Conservation (phyloP, 2,888 invertebrate genomes). For the Polydrusus pterygomalis region DNA sequence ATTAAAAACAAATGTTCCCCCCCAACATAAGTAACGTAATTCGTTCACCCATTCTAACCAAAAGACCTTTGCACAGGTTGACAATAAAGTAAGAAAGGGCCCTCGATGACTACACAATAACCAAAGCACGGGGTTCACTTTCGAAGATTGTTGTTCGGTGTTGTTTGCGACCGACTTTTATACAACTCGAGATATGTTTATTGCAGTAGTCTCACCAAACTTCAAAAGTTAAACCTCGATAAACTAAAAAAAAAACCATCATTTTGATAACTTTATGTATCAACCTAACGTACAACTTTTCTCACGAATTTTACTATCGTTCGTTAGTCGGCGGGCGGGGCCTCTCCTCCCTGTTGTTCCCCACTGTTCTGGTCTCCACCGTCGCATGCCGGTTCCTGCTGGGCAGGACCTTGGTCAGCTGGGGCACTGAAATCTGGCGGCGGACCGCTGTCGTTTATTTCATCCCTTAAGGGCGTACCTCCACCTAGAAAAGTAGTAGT, state of each 20-base stretch:
- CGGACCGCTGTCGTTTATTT: constrained; percentile 47
- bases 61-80: too few species aligned
- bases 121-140: neutral
- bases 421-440: neutral
- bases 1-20: too few species aligned
- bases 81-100: neutral
- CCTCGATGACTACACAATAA: neutral
- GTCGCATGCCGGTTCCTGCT: neutral
- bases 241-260: constrained; percentile 20
- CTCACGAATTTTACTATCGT: neutral
- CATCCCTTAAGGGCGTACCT: constrained; percentile 58
- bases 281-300: constrained; percentile 1
- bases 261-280: constrained; percentile 19
- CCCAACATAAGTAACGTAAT: too few species aligned
- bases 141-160: neutral
- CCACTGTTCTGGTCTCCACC: neutral
- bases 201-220: neutral
- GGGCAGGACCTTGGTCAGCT: neutral
- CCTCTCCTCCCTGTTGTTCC: neutral
- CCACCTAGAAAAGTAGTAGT: constrained; percentile 42
- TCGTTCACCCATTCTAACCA: neutral
- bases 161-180: too few species aligned
- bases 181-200: neutral
- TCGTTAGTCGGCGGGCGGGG: constrained; percentile 3
- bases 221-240: neutral